These are phyloP conservation scores for Psittacara wagleri DNA, from an alignment of 2,113 vertebrate genomes.

Conservation along the genomic window DNA sequence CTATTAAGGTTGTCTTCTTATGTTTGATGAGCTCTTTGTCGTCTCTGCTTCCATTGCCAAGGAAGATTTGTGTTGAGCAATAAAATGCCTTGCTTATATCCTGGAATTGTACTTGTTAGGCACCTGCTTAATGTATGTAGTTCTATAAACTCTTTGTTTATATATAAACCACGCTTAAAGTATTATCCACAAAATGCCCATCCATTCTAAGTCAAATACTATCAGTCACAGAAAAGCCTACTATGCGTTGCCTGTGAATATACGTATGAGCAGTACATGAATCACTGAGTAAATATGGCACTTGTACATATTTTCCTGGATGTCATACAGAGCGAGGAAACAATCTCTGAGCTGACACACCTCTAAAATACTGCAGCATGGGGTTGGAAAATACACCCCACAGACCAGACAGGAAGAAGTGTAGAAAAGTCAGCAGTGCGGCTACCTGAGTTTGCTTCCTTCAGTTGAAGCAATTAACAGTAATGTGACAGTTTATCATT, in stretches of 20 bases:
- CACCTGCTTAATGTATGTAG: constrained; percentile 34
- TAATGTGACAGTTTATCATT: not conserved
- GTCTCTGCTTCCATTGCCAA: not conserved
- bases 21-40: not conserved
- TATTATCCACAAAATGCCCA: constrained; percentile 3
- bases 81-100: constrained; percentile 19
- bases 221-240: constrained; percentile 4
- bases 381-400: constrained; percentile 43
- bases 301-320: constrained; percentile 57
- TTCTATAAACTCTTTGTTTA: constrained; percentile 8
- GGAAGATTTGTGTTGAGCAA: not conserved
- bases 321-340: constrained; percentile 50
- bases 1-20: not conserved
- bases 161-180: not conserved
- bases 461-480: constrained; percentile 13
- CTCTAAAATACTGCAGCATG: constrained; percentile 51
- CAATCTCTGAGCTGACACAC: constrained; percentile 44
- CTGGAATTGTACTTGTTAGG: constrained; percentile 22
- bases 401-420: constrained; percentile 37
- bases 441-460: constrained; percentile 76
- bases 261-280: constrained; percentile 33
- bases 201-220: not conserved
- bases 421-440: constrained; percentile 71
- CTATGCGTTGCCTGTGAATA: not conserved
- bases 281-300: constrained; percentile 50